A percentile compares a stretch with the other conserved stretches of the same genome.
phyloP scores from a whole-genome alignment of 1,140 invertebrate species.

The Aphelinus atriplicis region DNA sequence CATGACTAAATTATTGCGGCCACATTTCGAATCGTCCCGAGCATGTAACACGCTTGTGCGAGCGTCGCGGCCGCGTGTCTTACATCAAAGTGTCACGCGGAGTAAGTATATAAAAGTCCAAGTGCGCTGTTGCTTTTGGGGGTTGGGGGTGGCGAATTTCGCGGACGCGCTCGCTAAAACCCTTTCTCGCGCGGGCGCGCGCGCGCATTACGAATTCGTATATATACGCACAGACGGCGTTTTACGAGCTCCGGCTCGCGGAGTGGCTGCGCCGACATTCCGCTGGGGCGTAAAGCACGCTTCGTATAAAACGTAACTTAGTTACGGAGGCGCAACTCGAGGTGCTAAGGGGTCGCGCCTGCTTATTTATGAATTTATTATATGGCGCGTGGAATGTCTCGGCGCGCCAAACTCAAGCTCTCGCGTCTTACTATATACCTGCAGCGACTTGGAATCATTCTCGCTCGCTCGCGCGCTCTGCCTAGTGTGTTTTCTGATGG shows the following conservation, averaged over 20 bases:
- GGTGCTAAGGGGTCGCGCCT: slow-evolving; percentile 41
- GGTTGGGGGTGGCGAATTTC: neutral
- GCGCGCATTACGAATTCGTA: slow-evolving; percentile 9
- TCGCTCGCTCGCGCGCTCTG: neutral
- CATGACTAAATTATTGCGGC: slow-evolving; percentile 18
- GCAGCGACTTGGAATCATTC: slow-evolving; percentile 16
- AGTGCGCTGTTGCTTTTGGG: neutral
- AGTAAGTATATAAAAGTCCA: slow-evolving; percentile 10
- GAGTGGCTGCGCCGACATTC: slow-evolving; percentile 37
- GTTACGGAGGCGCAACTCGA: slow-evolving; percentile 52
- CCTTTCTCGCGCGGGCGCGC: neutral
- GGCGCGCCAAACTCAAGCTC: slow-evolving; percentile 12
- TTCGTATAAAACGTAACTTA: slow-evolving; percentile 58
- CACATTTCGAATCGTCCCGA: neutral
- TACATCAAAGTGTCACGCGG: slow-evolving; percentile 13
- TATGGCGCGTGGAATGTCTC: slow-evolving; percentile 42
- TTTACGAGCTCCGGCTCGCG: slow-evolving; percentile 28
- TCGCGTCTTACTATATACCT: neutral
- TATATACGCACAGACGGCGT: neutral
- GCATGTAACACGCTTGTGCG: slow-evolving; percentile 4
- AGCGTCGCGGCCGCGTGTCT: neutral
- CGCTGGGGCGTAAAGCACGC: slow-evolving; percentile 45
- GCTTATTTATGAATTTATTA: slow-evolving; percentile 59
- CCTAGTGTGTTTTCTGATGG: slow-evolving; percentile 15
- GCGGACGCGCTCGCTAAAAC: slow-evolving; percentile 13